A percentile compares a stretch with the other conserved stretches of the same genome.
These are phyloP conservation scores for Misgurnus mizolepis DNA, from an alignment of 2,113 vertebrate genomes.

Conservation along the genomic window DNA sequence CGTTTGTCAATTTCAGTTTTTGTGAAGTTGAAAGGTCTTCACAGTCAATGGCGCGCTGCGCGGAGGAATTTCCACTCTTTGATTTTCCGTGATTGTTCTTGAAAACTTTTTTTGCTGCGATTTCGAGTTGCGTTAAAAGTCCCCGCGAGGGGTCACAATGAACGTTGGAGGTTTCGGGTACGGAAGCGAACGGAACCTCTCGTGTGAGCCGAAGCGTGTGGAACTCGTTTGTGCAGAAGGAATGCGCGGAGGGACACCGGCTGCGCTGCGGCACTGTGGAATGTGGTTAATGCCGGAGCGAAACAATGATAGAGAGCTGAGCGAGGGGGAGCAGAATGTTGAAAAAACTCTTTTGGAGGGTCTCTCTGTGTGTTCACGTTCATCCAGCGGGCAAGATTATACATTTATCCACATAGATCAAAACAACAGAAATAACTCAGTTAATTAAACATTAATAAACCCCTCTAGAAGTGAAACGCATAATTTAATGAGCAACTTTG, in stretches of 20 bases:
- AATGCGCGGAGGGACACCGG: slow-evolving; percentile 89
- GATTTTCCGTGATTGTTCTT: slow-evolving; percentile 59
- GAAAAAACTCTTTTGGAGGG: slow-evolving; percentile 68
- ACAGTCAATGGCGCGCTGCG: slow-evolving; percentile 86
- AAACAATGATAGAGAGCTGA: slow-evolving; percentile 85
- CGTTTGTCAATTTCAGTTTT: slow-evolving; percentile 82
- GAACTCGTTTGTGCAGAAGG: slow-evolving; percentile 83
- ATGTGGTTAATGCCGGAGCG: slow-evolving; percentile 86
- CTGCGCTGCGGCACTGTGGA: slow-evolving; percentile 85
- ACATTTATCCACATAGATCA: slow-evolving; percentile 60
- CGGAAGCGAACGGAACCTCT: slow-evolving; percentile 30
- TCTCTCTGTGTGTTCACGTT: slow-evolving; percentile 55
- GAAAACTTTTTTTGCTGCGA: neutral
- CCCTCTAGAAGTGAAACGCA: neutral
- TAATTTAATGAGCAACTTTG: neutral
- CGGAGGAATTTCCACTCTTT: slow-evolving; percentile 82
- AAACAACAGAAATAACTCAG: slow-evolving; percentile 29
- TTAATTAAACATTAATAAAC: neutral
- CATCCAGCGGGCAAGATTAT: slow-evolving; percentile 52
- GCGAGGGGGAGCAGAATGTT: slow-evolving; percentile 74
- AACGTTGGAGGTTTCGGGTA: neutral
- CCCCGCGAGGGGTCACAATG: neutral
- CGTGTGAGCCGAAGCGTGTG: slow-evolving; percentile 45
- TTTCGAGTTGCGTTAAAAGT: slow-evolving; percentile 46
- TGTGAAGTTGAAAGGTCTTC: slow-evolving; percentile 83